Evolutionary conservation across 2,113 vertebrate genomes (phyloP).

Genomic region (Dasyurus viverrinus): DNA sequence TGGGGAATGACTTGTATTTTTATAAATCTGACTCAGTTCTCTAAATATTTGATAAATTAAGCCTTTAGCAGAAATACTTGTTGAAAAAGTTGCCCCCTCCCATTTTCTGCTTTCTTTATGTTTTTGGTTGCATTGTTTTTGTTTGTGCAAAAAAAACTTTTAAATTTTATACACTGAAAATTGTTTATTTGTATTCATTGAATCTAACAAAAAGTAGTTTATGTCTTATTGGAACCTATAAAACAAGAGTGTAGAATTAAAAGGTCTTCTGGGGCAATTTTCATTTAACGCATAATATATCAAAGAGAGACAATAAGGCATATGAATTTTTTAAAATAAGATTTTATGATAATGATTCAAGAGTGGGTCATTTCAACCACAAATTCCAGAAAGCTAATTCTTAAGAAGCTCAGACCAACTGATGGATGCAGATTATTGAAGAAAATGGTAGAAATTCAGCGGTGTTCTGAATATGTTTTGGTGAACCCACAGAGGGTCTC

Average conservation of each 20-base stretch:
- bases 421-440: not conserved
- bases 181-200: not conserved
- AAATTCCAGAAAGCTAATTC: not conserved
- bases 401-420: not conserved
- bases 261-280: not conserved
- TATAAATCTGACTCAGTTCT: not conserved
- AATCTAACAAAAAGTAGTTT: not conserved
- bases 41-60: not conserved
- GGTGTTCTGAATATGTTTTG: not conserved
- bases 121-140: not conserved
- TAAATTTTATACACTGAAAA: not conserved
- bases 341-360: not conserved
- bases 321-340: not conserved
- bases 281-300: not conserved
- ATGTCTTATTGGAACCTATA: not conserved
- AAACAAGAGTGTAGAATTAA: not conserved
- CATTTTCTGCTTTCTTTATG: not conserved
- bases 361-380: not conserved
- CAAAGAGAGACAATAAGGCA: not conserved
- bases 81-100: not conserved
- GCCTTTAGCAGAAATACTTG: not conserved
- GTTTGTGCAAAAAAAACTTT: not conserved
- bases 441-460: not conserved
- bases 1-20: not conserved
- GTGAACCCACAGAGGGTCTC: not conserved